Conservation (phyloP, 2,113 vertebrate species). For the Elaphurus davidianus region DNA sequence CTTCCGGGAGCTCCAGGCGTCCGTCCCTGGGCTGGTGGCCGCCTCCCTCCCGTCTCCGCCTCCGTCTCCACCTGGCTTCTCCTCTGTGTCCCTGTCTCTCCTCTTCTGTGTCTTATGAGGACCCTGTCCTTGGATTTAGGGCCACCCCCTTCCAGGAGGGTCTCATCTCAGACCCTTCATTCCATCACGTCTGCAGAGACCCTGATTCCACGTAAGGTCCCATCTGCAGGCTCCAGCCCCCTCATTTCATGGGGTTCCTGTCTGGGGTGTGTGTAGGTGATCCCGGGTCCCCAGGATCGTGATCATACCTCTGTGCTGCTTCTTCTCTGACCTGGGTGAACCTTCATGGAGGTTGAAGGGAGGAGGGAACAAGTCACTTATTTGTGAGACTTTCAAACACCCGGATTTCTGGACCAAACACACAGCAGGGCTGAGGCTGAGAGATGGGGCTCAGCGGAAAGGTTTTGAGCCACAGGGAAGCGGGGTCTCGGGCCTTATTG, state of each 20-base stretch:
- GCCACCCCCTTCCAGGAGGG: neutral
- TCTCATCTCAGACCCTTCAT: neutral
- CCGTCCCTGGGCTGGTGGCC: neutral
- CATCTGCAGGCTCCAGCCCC: accelerated
- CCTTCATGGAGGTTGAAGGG: accelerated
- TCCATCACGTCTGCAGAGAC: accelerated
- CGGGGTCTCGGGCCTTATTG: neutral
- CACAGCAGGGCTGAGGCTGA: neutral
- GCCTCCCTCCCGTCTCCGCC: accelerated
- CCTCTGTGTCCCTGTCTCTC: neutral
- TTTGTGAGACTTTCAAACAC: neutral
- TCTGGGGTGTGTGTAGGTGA: accelerated
- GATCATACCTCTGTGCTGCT: accelerated
- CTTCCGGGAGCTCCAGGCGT: neutral
- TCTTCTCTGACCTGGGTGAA: neutral
- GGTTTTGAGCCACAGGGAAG: accelerated
- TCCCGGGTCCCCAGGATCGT: accelerated
- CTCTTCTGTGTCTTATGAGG: neutral
- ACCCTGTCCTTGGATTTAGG: accelerated
- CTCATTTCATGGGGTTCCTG: accelerated
- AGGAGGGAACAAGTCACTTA: accelerated
- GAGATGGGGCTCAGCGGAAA: accelerated
- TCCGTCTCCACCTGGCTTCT: neutral
- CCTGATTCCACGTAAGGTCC: accelerated
- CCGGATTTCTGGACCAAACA: neutral